A percentile compares a stretch with the other conserved stretches of the same genome.
phyloP scores from a whole-genome alignment of 2,888 invertebrate species.

The Osmoderma eremita region DNA sequence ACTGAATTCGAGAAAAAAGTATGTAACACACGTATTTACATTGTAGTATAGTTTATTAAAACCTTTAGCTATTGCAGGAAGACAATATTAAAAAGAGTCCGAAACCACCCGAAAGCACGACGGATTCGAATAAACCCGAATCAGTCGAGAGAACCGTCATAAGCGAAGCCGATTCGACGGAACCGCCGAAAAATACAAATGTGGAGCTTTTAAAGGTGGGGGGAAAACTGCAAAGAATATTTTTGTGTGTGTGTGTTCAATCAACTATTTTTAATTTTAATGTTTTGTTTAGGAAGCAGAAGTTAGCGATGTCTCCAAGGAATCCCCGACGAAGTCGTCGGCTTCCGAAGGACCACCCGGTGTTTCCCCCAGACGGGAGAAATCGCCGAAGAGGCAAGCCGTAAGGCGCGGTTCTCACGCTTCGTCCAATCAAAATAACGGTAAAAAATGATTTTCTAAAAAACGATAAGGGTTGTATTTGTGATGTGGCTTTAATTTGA shows the following conservation, averaged over 20 bases:
- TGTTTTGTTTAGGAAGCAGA: constrained; percentile 45
- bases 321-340: constrained; percentile 36
- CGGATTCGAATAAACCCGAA: constrained; percentile 45
- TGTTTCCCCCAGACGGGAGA: constrained; percentile 56
- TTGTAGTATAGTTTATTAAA: constrained; percentile 2
- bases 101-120: constrained; percentile 47
- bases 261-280: constrained; percentile 9
- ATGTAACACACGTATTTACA: neutral
- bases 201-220: constrained; percentile 39
- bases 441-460: constrained; percentile 28
- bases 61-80: constrained; percentile 9
- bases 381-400: constrained; percentile 51
- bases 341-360: constrained; percentile 59
- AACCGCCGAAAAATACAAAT: constrained; percentile 53
- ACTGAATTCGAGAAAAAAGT: constrained; percentile 42
- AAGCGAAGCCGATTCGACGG: constrained; percentile 63
- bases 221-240: no score
- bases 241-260: neutral
- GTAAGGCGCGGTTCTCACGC: constrained; percentile 28
- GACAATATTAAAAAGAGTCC: constrained; percentile 19
- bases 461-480: no score
- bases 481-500: no score
- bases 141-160: constrained; percentile 60
- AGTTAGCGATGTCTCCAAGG: constrained; percentile 40
- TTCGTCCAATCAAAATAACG: constrained; percentile 19